Base-by-base conservation (phyloP, 2,797 vertebrate species). In the Enteromius radiatus region DNA sequence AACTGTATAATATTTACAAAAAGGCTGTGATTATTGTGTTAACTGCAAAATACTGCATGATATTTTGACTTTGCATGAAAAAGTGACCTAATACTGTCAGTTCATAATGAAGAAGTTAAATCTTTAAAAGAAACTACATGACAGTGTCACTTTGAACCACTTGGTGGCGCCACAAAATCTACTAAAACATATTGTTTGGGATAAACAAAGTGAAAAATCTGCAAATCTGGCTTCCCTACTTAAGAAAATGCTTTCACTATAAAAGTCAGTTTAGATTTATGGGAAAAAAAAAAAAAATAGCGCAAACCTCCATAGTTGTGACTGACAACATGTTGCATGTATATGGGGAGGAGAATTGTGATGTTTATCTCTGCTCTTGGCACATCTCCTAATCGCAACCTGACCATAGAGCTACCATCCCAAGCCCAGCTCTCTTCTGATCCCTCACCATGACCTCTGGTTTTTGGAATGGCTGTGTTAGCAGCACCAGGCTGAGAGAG, bases 401-500 rank as follows among this genome's bases (percentile, higher is more conserved):
- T 54, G 28, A 63, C 12, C 47, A 52, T 9, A 75, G 38, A 74
- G 54, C 68, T 45, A 85, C 68, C 63, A 76, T 65, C 15, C 43
- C 69, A 38, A 47, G 21, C 36, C 74, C 56, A 38, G 69, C 76
- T 71, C 79, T 89, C 81, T 86, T 86, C 84, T 86, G 84, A 70
- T 85, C 90, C 84, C 86, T 78, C 80, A 76, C 85, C 81, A 59
- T 78, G 80, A 76, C 78, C 78, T 59, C 65, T 82, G 85, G 76
- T 85, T 74, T 64, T 77, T 54, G 73, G 85, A 85, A 83, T 76
- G 80, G 73, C 81, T 84, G 67, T 23, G 52, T 83, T 70, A 56
- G 36, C 43, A 77, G 87, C 61, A 74, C 69, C 61, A 70, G 54
- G 64, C 73, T 49, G 15, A 59, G 71, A 71, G 78, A 80, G 59